Conservation (phyloP, 2,888 invertebrate species). For the Plebejus argus region DNA sequence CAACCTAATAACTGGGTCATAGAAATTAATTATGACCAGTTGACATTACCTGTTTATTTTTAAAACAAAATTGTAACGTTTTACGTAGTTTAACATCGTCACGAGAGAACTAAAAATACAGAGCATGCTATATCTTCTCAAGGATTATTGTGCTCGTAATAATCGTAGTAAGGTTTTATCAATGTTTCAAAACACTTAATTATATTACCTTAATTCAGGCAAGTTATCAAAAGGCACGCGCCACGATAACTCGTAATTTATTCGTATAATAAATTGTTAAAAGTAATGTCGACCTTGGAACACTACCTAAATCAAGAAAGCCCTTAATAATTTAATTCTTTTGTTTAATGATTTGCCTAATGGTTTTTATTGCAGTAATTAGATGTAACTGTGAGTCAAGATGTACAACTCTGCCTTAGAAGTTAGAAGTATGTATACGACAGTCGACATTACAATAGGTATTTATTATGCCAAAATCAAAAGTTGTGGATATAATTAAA, state of each 20-base stretch:
- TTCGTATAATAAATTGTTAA: constrained; percentile 11
- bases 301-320: not conserved
- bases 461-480: too few relatives aligned
- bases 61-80: not conserved
- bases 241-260: constrained; percentile 18
- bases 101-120: not conserved
- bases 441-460: too few relatives aligned
- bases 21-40: not conserved
- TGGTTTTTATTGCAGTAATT: not conserved
- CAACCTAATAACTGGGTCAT: not conserved
- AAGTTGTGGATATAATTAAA: too few relatives aligned
- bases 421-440: too few relatives aligned
- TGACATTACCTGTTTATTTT: not conserved
- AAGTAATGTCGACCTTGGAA: constrained; percentile 16
- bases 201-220: not conserved
- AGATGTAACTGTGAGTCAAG: not conserved
- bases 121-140: not conserved
- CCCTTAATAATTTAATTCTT: not conserved
- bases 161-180: constrained; percentile 17
- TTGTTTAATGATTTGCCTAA: not conserved
- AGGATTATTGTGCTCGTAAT: not conserved
- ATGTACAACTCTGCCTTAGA: too few relatives aligned
- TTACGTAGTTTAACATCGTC: not conserved
- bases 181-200: constrained; percentile 20
- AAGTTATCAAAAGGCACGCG: constrained; percentile 23